Conservation (phyloP, 2,888 invertebrate species). For the Drosophila recens region DNA sequence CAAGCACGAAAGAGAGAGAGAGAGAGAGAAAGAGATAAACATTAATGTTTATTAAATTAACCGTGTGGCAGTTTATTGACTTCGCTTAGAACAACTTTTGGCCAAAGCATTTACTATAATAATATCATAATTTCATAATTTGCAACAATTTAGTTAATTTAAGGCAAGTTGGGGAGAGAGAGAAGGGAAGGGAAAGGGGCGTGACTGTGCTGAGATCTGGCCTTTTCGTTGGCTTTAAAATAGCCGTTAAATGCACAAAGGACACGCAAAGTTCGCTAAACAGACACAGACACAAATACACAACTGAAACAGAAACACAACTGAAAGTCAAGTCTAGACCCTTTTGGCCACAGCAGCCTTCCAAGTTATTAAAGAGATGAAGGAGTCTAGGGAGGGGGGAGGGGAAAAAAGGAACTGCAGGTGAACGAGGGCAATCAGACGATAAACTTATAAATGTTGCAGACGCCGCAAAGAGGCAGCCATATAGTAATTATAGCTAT, state of each 20-base stretch:
- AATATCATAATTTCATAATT: conserved; percentile 78
- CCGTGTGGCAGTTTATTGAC: conserved; percentile 70
- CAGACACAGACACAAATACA: neutral
- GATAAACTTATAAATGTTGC: conserved; percentile 80
- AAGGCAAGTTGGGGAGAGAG: conserved; percentile 18
- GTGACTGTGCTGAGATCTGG: conserved; percentile 21
- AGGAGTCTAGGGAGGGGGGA: neutral
- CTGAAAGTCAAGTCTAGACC: conserved; percentile 32
- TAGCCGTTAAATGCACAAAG: conserved; percentile 80
- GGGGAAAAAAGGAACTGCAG: conserved; percentile 2
- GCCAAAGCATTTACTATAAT: conserved; percentile 69
- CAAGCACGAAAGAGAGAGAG: conserved; percentile 19
- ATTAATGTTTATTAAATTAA: conserved; percentile 73
- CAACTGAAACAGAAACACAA: neutral
- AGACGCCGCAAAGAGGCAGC: conserved; percentile 77
- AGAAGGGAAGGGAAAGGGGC: neutral
- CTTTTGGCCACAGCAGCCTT: conserved; percentile 49
- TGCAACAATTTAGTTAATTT: conserved; percentile 80
- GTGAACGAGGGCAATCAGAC: conserved; percentile 72
- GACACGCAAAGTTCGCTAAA: conserved; percentile 73
- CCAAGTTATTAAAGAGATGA: conserved; percentile 33
- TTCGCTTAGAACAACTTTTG: conserved; percentile 63
- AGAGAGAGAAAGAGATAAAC: conserved; percentile 16
- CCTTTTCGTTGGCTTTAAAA: conserved; percentile 58
- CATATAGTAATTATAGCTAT: conserved; percentile 77